Conservation (phyloP, 2,797 vertebrate species). For the Megaceryle alcyon region DNA sequence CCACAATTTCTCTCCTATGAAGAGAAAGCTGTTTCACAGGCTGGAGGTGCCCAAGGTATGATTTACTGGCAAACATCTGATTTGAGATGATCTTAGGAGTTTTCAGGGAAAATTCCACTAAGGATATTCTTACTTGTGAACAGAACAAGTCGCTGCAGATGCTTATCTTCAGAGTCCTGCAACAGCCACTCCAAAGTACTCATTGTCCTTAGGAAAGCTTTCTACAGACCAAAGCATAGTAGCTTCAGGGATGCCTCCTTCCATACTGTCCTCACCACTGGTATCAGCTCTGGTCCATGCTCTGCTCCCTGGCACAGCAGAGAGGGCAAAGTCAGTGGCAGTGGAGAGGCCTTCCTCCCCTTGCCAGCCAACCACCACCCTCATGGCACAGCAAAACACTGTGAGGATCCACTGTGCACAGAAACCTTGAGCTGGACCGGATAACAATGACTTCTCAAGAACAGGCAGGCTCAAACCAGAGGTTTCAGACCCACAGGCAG, state of each 20-base stretch:
- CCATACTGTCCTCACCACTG: background rate
- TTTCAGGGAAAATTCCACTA: background rate
- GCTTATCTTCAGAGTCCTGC: background rate
- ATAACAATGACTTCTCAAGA: background rate
- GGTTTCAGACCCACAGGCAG: background rate
- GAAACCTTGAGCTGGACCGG: background rate
- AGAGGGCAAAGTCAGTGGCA: background rate
- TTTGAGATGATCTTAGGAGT: background rate
- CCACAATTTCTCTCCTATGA: background rate
- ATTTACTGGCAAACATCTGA: background rate
- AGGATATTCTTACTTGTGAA: background rate
- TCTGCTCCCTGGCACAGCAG: fast-evolving
- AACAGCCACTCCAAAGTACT: background rate
- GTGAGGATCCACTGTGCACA: background rate
- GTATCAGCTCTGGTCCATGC: background rate
- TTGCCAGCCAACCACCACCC: background rate
- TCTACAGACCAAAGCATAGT: background rate
- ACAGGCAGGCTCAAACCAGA: background rate
- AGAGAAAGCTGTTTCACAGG: background rate
- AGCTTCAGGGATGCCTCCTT: background rate
- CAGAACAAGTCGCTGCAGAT: background rate
- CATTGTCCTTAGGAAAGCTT: background rate
- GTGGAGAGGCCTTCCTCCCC: background rate
- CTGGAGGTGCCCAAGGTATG: background rate
- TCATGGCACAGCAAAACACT: fast-evolving